These are phyloP conservation scores for Crioceris asparagi DNA, from an alignment of 2,888 invertebrate species.

Conservation along the genomic window DNA sequence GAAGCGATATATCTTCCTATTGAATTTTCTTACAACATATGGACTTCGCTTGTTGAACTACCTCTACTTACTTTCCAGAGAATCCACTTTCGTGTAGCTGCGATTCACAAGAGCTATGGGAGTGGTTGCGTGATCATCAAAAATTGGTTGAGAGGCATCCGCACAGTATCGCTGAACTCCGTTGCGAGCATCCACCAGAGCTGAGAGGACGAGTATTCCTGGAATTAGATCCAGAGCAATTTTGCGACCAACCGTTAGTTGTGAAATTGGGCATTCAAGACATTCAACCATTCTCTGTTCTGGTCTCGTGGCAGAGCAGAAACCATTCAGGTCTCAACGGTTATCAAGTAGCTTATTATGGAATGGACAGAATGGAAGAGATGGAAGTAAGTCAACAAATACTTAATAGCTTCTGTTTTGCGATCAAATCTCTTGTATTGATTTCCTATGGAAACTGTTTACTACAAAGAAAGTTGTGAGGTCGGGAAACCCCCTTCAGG, in stretches of 20 bases:
- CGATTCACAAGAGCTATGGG: conserved; percentile 83
- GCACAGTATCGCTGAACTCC: conserved; percentile 48
- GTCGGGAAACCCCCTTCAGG: too few relatives aligned
- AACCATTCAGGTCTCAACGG: conserved; percentile 77
- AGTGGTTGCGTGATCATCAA: conserved; percentile 82
- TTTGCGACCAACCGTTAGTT: conserved; percentile 76
- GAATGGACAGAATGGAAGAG: conserved; percentile 50
- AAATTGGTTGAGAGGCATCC: conserved; percentile 47
- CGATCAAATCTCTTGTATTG: too few relatives aligned
- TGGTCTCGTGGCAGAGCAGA: conserved; percentile 82
- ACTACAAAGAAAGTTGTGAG: too few relatives aligned
- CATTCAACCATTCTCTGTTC: conserved; percentile 75
- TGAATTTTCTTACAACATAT: not conserved
- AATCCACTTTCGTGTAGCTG: conserved; percentile 86
- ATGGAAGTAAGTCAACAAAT: conserved; percentile 49
- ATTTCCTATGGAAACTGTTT: too few relatives aligned
- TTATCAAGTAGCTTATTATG: conserved; percentile 76
- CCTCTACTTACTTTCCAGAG: conserved; percentile 44
- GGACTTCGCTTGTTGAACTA: too few relatives aligned
- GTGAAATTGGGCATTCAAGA: conserved; percentile 78
- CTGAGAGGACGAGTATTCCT: conserved; percentile 65
- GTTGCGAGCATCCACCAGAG: conserved; percentile 76
- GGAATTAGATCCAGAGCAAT: conserved; percentile 67
- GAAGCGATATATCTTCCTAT: not conserved
- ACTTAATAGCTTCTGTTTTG: too few relatives aligned